Evolutionary conservation across 2,888 invertebrate genomes (phyloP).

Genomic region (Thysanoteuthis rhombus): DNA sequence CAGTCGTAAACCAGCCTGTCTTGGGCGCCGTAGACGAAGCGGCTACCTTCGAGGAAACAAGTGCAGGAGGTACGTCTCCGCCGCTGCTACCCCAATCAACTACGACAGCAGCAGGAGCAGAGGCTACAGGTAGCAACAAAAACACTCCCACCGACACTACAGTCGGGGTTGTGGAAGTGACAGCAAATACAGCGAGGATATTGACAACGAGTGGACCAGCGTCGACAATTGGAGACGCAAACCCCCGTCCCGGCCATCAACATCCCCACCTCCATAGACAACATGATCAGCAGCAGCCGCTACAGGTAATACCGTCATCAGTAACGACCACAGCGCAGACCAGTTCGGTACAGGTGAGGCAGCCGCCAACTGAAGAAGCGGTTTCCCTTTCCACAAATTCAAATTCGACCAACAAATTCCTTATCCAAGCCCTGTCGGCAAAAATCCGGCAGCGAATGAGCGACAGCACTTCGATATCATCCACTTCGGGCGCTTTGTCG

Average conservation of each 20-base stretch:
- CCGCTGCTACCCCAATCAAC: not conserved
- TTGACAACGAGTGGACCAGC: not conserved
- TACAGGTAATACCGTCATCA: not conserved
- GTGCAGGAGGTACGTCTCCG: not conserved
- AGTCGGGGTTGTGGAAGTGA: not conserved
- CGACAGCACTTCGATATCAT: not conserved
- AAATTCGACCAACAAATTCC: not conserved
- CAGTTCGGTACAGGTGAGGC: not conserved
- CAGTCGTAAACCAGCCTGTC: not conserved
- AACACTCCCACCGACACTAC: slow-evolving; percentile 16
- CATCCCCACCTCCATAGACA: not conserved
- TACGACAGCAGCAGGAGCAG: not conserved
- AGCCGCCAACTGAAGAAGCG: not conserved
- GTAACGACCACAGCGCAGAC: not conserved
- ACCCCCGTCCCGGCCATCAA: not conserved
- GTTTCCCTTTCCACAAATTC: not conserved
- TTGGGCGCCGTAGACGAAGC: not conserved
- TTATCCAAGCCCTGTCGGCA: slow-evolving; percentile 20
- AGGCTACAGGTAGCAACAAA: not conserved
- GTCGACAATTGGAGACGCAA: not conserved
- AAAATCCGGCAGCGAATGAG: slow-evolving; percentile 27
- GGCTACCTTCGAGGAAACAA: not conserved
- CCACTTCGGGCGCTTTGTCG: not conserved
- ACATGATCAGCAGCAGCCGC: not conserved
- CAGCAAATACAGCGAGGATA: not conserved